Base-by-base conservation (phyloP, 1,140 invertebrate genomes). In the Ectropis grisescens region DNA sequence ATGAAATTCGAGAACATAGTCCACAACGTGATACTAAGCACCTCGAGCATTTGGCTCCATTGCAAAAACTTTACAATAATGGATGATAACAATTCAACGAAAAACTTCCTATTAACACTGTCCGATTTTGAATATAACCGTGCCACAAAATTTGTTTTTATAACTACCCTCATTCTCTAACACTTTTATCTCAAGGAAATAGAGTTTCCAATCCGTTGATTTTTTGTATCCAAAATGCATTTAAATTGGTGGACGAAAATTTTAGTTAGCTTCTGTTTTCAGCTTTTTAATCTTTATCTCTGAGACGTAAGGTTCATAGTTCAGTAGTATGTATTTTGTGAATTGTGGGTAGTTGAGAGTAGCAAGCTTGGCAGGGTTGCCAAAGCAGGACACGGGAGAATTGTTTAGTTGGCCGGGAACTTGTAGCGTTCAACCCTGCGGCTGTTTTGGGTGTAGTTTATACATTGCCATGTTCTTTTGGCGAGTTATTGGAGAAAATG, bases 41-140 rank as follows among this genome's bases (percentile, higher is more conserved):
- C 27, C 15, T 29, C 39, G 31, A 33, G 33, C 43, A 58, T 56
- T 58, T 62, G 58, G 58, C 58, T 53, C 42, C 48, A 53, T 50
- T 51, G 47, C 53, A 59, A 64, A 64, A 59, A 58, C 50, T 50
- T 47, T 44, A 51, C 51, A 58, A 65, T 60, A 65, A 65, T 19
- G 16, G 3, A 19, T 19, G 16, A 19, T 19, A 19, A 19, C 58
- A 59, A 56, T 61, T 59, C 45, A 19, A 45, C 33, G 29, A 45
- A 47, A 43, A 47, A 64, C 44, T 49, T 49, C 55, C 61, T 55
- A 57, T 66, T 59, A 61, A 61, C 61, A 66, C 52, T 47, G 41
- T 45, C 53, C 48, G 51, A 33, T 51, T 60, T 53, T 53, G 49
- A 47, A 48, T 57, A 51, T 54, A 53, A 60, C 47, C 37, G 39